phyloP scores from a whole-genome alignment of 2,797 vertebrate species.

The Sebastolobus altivelis region DNA sequence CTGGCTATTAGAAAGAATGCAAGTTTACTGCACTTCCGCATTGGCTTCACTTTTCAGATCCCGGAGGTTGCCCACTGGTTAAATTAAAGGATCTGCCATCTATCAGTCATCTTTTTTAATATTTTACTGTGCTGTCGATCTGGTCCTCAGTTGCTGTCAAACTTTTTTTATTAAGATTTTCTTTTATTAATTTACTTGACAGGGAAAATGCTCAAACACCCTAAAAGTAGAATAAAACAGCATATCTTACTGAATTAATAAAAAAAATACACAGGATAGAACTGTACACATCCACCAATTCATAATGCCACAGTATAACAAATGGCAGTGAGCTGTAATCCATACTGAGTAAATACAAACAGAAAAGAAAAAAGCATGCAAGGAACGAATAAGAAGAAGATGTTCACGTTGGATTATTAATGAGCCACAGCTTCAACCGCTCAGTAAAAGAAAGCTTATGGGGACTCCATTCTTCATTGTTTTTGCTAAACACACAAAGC shows the following conservation, averaged over 20 bases:
- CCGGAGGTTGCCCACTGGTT: background rate
- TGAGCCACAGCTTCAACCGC: background rate
- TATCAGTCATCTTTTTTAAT: background rate
- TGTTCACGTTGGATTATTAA: background rate
- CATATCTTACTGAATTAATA: background rate
- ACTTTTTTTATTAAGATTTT: background rate
- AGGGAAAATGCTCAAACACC: background rate
- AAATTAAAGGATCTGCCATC: constrained; percentile 5
- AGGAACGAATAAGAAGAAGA: background rate
- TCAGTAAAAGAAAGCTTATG: background rate
- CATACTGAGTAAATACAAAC: background rate
- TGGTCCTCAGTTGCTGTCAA: too few species aligned
- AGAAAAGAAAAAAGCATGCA: background rate
- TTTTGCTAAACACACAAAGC: background rate
- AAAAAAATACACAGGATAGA: background rate
- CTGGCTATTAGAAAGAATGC: too few species aligned
- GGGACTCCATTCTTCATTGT: background rate
- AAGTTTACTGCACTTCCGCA: too few species aligned
- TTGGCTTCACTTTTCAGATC: too few species aligned
- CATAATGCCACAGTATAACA: background rate
- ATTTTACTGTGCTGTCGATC: background rate
- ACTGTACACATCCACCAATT: background rate
- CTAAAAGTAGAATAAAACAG: background rate
- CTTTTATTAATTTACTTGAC: background rate
- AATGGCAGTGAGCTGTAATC: background rate